phyloP scores from a whole-genome alignment of 2,888 invertebrate genomes.

The Trichopoda pennipes region DNA sequence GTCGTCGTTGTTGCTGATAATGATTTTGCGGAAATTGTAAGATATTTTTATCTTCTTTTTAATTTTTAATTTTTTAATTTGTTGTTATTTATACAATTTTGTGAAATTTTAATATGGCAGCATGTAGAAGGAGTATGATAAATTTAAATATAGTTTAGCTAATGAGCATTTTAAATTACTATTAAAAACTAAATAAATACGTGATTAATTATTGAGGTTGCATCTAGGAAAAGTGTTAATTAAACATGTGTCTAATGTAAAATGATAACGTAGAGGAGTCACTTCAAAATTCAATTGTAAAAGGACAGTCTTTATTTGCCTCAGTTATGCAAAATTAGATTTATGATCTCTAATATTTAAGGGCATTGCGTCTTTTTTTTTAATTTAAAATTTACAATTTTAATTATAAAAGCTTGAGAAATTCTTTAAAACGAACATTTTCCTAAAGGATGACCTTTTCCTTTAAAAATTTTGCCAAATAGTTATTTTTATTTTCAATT shows the following conservation, averaged over 20 bases:
- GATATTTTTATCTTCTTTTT: slow-evolving; percentile 59
- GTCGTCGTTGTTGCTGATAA: slow-evolving; percentile 70
- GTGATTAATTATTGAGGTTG: slow-evolving; percentile 50
- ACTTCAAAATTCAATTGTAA: not conserved
- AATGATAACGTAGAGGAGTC: slow-evolving; percentile 20
- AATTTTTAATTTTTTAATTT: slow-evolving; percentile 19
- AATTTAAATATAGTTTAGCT: slow-evolving; percentile 71
- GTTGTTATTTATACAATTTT: slow-evolving; percentile 51
- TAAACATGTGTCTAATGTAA: slow-evolving; percentile 4
- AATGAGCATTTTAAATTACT: slow-evolving; percentile 70
- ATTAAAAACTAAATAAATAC: slow-evolving; percentile 54
- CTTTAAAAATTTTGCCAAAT: no score
- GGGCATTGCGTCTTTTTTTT: no score
- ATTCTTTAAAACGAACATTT: no score
- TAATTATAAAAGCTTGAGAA: no score
- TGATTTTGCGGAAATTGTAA: slow-evolving; percentile 69
- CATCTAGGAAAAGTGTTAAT: slow-evolving; percentile 47
- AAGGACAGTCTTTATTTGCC: no score
- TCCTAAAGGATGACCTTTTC: no score
- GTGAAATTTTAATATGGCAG: slow-evolving; percentile 70
- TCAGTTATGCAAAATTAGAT: no score
- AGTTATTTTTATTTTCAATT: no score
- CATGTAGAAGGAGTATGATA: slow-evolving; percentile 72
- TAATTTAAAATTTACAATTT: no score
- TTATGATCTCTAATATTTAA: no score